These are phyloP conservation scores for Cacajao melanocephalus DNA, from an alignment of 2,797 vertebrate species.

Conservation along the genomic window DNA sequence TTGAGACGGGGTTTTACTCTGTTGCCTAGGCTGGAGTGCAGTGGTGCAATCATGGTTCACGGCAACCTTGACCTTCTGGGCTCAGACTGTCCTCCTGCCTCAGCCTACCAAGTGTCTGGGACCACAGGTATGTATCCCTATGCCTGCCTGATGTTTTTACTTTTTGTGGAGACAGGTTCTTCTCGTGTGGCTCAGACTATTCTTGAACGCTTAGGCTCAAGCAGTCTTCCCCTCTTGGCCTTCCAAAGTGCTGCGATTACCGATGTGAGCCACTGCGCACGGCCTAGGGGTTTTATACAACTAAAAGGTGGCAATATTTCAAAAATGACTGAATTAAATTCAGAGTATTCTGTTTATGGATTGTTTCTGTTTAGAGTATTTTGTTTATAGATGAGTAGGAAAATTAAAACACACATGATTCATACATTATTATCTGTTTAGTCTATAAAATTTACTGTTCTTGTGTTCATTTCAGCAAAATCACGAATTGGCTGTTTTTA, in stretches of 20 bases:
- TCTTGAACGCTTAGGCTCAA: neutral
- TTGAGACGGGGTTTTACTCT: neutral
- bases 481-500: neutral
- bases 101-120: neutral
- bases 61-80: neutral
- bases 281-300: neutral
- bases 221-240: neutral
- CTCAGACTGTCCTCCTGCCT: neutral
- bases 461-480: neutral
- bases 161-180: neutral
- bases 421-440: neutral
- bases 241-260: neutral
- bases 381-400: neutral
- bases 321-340: neutral
- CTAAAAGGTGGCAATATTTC: neutral
- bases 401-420: neutral
- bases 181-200: neutral
- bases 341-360: neutral
- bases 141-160: neutral
- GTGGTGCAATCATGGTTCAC: neutral
- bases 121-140: neutral
- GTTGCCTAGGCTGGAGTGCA: neutral
- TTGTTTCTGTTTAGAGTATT: neutral
- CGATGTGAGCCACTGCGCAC: neutral
- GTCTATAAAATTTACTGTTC: neutral